Base-by-base conservation (phyloP, 2,113 vertebrate species). In the Paradoxurus hermaphroditus region DNA sequence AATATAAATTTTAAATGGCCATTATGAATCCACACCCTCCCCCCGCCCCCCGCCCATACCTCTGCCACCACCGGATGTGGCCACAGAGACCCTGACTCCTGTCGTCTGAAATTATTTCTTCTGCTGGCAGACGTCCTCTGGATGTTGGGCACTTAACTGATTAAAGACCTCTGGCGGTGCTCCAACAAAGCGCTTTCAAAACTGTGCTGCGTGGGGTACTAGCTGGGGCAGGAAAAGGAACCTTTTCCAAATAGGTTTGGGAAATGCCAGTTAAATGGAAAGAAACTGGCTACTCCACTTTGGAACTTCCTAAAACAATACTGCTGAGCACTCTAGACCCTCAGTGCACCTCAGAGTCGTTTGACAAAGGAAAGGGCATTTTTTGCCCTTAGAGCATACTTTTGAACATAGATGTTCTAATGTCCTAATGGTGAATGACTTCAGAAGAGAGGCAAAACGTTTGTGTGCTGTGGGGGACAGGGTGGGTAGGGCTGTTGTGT, bases 401-500 rank as follows among this genome's bases (percentile, higher is more conserved):
- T 75, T 81, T 46, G 49, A 41, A 27, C 62, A 90, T 63, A 23
- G 72, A n/a, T 44, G 36, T 81, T 90, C 34, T 67, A 78, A 16
- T 46, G 59, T 23, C 56, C 49, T 78, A 75, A 78, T 16, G n/a
- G 19, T 36, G 44, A 92, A 53, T 56, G 5, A 34, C 56, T 36
- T 31, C 34, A 67, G 34, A 84, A 49, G 65, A 23, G 39, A 90
- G 8, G 49, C 36, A 41, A 41, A 72, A 65, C 7, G 21, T 53
- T 7, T 11, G 4, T 15, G 13, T 15, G 16, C n/a, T 25, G 14
- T 15, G 34, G n/a, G 34, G 41, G 46, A 59, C 2, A 0, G 72
- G 63, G 14, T 2, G 4, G 6, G 46, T 5, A 29, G 31, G 4
- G 2, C 8, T 46, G 21, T 49, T 13, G 36, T 13, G 1, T 7